Conservation (phyloP, 2,888 invertebrate species). For the Tethea ocularis region DNA sequence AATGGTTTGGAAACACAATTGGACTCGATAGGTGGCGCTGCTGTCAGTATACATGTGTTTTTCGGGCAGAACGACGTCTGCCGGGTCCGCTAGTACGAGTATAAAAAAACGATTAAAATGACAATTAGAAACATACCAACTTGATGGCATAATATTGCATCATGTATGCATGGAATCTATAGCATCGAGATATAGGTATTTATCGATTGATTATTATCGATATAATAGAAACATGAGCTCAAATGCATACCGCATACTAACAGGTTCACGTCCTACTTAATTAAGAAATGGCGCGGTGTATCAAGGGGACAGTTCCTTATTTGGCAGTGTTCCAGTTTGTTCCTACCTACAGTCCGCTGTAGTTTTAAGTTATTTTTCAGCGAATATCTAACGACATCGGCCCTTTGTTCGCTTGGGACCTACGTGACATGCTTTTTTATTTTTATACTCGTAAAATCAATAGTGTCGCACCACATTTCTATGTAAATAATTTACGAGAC, state of each 20-base stretch:
- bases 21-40: no score
- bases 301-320: conserved; percentile 29
- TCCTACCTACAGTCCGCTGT: conserved; percentile 22
- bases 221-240: background rate
- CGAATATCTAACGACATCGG: conserved; percentile 18
- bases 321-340: conserved; percentile 36
- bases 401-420: conserved; percentile 20
- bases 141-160: background rate
- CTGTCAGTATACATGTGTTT: no score
- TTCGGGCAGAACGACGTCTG: no score
- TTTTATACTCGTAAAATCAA: conserved; percentile 20
- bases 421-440: conserved; percentile 29
- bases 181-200: background rate
- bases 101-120: background rate
- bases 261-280: conserved; percentile 29
- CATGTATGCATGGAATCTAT: background rate
- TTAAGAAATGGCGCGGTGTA: conserved; percentile 33
- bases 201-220: background rate
- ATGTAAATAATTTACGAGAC: background rate
- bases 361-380: conserved; percentile 33
- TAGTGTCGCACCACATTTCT: conserved; percentile 10
- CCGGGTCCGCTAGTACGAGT: no score
- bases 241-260: background rate
- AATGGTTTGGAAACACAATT: no score
- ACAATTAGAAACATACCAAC: background rate